Evolutionary conservation across 1,140 invertebrate species (phyloP).

Genomic region (Grapholita molesta): DNA sequence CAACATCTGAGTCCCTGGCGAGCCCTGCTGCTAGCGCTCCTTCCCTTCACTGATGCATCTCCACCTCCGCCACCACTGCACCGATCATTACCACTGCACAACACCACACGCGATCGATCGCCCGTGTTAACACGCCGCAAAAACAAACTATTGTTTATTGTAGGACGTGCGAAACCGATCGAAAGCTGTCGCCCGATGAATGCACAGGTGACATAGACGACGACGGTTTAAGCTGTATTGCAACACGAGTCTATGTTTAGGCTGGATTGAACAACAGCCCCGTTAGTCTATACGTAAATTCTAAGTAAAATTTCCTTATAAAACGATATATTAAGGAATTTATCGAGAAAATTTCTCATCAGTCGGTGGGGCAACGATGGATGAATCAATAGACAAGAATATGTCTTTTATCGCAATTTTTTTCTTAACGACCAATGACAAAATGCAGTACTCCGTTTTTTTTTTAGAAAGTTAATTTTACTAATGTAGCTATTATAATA

Average conservation of each 20-base stretch:
- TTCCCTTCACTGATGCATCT: conserved; percentile 59
- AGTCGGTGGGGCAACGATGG: conserved; percentile 71
- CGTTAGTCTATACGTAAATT: conserved; percentile 28
- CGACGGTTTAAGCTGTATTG: neutral
- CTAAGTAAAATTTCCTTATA: conserved; percentile 43
- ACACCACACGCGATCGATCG: conserved; percentile 30
- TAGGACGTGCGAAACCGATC: conserved; percentile 64
- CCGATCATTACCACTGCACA: conserved; percentile 52
- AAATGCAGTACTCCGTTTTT: conserved; percentile 11
- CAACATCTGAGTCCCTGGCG: conserved; percentile 72
- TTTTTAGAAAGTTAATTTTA: neutral
- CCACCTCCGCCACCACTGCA: conserved; percentile 38
- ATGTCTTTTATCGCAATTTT: conserved; percentile 46
- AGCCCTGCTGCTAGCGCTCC: conserved; percentile 37
- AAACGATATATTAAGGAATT: conserved; percentile 49
- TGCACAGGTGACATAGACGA: conserved; percentile 30
- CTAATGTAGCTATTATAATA: neutral
- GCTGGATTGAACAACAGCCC: neutral
- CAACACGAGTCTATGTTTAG: neutral
- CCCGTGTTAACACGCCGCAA: conserved; percentile 27
- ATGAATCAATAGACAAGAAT: conserved; percentile 75
- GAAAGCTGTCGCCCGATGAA: conserved; percentile 56
- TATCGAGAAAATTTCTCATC: conserved; percentile 58
- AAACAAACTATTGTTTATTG: conserved; percentile 57
- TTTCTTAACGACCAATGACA: conserved; percentile 34